Percentiles rank a stretch among this genome's conserved stretches.
These are phyloP conservation scores for Archips crataeganus DNA, from an alignment of 2,888 invertebrate genomes.

Conservation along the genomic window DNA sequence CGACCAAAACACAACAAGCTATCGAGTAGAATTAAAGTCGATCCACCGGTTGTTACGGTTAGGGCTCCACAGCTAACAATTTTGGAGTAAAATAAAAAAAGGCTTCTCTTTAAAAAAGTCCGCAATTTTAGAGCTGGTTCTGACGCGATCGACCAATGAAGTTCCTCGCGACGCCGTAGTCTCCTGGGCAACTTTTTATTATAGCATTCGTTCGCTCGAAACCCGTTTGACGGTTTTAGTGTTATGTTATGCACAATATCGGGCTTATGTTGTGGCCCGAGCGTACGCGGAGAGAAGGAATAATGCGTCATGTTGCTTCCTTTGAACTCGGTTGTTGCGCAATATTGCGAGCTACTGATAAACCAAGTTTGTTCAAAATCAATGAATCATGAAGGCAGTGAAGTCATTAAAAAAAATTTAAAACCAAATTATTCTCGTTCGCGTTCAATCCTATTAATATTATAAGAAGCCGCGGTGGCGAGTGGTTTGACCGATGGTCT, in stretches of 20 bases:
- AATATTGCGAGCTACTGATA: neutral
- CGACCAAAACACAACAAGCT: constrained; percentile 1
- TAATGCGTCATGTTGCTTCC: constrained; percentile 3
- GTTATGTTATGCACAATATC: constrained; percentile 53
- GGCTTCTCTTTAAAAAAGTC: constrained; percentile 67
- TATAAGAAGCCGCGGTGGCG: too few relatives aligned
- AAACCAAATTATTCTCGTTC: too few relatives aligned
- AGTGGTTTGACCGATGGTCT: too few relatives aligned
- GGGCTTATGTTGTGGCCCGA: constrained; percentile 25
- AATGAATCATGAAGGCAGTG: too few relatives aligned
- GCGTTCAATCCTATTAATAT: too few relatives aligned
- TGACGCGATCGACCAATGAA: constrained; percentile 58
- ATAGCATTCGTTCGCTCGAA: constrained; percentile 73
- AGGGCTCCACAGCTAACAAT: constrained; percentile 41
- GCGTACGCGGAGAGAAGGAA: neutral
- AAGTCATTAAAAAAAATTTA: too few relatives aligned
- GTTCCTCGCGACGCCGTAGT: constrained; percentile 55
- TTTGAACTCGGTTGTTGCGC: neutral
- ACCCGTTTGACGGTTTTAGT: constrained; percentile 76
- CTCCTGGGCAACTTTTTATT: constrained; percentile 75
- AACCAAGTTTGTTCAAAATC: neutral
- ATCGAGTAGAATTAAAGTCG: constrained; percentile 27
- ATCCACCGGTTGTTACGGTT: constrained; percentile 35
- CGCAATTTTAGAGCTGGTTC: constrained; percentile 79
- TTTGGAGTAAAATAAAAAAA: constrained; percentile 60